These are phyloP conservation scores for Phoxinus phoxinus DNA, from an alignment of 2,113 vertebrate genomes.

Conservation along the genomic window DNA sequence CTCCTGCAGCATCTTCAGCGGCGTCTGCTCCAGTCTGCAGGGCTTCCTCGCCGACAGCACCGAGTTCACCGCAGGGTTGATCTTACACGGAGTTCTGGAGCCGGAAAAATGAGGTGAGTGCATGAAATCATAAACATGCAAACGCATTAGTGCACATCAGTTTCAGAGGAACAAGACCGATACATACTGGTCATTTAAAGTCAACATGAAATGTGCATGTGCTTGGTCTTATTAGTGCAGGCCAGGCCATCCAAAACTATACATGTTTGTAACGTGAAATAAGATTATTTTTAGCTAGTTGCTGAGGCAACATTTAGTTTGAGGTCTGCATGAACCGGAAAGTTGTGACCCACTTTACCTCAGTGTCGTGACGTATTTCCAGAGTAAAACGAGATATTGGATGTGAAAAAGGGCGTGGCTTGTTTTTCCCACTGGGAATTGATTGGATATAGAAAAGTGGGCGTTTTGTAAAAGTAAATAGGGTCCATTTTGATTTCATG, in stretches of 20 bases:
- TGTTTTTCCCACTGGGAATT: too few relatives aligned
- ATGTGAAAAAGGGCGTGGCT: too few relatives aligned
- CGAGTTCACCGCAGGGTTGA: slow-evolving; percentile 86
- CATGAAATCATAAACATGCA: not conserved
- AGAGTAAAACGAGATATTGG: too few relatives aligned
- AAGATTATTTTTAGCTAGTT: not conserved
- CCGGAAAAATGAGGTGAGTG: not conserved
- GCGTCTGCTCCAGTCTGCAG: slow-evolving; percentile 80
- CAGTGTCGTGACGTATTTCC: too few relatives aligned
- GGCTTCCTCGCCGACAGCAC: slow-evolving; percentile 88
- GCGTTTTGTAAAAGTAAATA: too few relatives aligned
- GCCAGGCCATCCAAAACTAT: not conserved
- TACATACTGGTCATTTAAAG: not conserved
- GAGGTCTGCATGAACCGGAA: too few relatives aligned
- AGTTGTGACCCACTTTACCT: too few relatives aligned
- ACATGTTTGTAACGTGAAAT: not conserved
- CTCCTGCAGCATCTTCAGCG: slow-evolving; percentile 85
- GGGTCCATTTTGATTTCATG: too few relatives aligned
- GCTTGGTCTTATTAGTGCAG: not conserved
- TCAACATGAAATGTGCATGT: not conserved
- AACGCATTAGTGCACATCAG: not conserved
- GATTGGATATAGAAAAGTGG: too few relatives aligned
- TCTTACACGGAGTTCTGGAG: slow-evolving; percentile 93
- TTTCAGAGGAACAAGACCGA: not conserved
- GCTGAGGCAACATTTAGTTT: not conserved